phyloP scores from a whole-genome alignment of 2,113 vertebrate genomes.

The Myocastor coypus region DNA sequence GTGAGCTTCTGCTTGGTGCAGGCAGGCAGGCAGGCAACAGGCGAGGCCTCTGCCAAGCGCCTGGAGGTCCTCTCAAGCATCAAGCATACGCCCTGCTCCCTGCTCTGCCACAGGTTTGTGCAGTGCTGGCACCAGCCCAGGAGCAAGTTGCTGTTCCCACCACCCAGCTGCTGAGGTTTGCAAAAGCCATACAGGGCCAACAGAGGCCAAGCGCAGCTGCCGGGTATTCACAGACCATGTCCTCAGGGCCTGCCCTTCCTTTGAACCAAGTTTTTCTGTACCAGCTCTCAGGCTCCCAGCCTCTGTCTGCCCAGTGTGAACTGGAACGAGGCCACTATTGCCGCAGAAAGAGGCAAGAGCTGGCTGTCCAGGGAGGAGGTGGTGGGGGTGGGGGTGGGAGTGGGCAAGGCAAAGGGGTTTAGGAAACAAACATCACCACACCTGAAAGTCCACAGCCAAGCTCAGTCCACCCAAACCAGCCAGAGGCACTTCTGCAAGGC shows the following conservation, averaged over 20 bases:
- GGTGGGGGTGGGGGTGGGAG: no score
- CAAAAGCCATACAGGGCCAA: background rate
- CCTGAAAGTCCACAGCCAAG: background rate
- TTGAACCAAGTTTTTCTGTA: background rate
- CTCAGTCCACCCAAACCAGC: accelerated
- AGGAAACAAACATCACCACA: background rate
- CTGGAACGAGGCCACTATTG: accelerated
- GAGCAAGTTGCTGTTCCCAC: background rate
- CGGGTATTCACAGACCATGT: accelerated
- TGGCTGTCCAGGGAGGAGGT: background rate
- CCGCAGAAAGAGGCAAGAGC: background rate
- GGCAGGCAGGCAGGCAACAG: background rate
- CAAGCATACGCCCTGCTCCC: accelerated
- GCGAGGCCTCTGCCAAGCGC: background rate
- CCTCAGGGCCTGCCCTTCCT: background rate
- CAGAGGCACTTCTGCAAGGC: background rate
- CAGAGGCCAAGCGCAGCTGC: accelerated
- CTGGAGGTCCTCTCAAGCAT: background rate
- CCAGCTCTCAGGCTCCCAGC: background rate
- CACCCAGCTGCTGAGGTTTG: background rate
- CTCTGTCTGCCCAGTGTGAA: background rate
- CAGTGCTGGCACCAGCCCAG: accelerated
- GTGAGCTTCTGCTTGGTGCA: background rate
- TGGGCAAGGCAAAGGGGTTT: background rate
- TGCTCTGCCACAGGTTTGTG: background rate